Evolutionary conservation across 2,113 vertebrate genomes (phyloP), one percentile per base, ranked within the genome.

Genomic region (Epinephelus cyanopodus): DNA sequence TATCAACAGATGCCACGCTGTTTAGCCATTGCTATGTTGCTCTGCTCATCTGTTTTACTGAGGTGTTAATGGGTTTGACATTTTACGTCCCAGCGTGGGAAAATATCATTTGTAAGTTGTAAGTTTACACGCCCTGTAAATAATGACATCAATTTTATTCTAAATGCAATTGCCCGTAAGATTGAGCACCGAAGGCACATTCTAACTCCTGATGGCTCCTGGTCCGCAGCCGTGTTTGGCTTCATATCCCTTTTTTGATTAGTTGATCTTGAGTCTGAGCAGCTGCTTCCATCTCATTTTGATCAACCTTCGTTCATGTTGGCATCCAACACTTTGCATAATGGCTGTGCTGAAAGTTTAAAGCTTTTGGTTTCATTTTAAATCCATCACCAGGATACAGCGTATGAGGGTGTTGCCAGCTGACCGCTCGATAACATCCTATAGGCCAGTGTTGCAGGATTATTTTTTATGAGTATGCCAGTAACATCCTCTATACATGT

Each of bases 31-130:
- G 53, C 62, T 23, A 9, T n/a, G 14, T 75, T 56, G 54, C 45
- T 53, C 47, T 47, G 62, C 71, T 82, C 84, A 73, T 83, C 73
- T 79, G 64, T 84, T 84, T 82, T 12, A 66, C 62, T 65, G 25
- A 79, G 27, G 52, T 39, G 29, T 86, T 88, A 86, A 82, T 79
- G 69, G 58, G 48, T 48, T 88, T 90, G 83, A 76, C 83, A 83
- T 90, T 87, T 90, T 77, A 71, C 57, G 11, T 77, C 48, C 67
- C 23, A 2, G 13, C 8, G 2, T 62, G 29, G 15, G 61, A 42
- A 84, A 74, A 79, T 79, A 58, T 80, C 45, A 70, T 73, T 65
- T 54, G 21, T 53, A 58, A 50, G n/a, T 65, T 54, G 23, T 58
- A 53, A 50, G n/a, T 56, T 86, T 67, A 62, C 71, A 74, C 11